Evolutionary conservation across 2,113 vertebrate species (phyloP), one percentile per base, ranked within the genome.

Genomic region (Boleophthalmus pectinirostris): DNA sequence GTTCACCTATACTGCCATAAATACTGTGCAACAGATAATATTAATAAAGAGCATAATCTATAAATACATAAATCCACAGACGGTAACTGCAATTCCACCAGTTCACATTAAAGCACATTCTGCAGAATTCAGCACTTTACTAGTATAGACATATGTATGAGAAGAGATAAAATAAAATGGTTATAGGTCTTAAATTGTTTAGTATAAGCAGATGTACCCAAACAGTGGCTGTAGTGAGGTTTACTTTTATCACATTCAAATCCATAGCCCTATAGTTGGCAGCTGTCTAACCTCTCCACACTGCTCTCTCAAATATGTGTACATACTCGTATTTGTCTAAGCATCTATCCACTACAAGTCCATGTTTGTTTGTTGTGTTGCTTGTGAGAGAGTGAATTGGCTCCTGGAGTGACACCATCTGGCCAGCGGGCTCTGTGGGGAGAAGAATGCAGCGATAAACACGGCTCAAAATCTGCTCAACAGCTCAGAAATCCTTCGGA

Each of bases 361-460:
- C 38, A 60, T 23, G 65, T 29, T 24, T 56, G 29, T 47, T 66
- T 67, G 66, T 66, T 72, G 72, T 74, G 56, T 83, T 80, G 33
- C 35, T 72, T 85, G 78, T 43, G 45, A 49, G 57, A 60, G 72
- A 64, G 77, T 89, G 81, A 86, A 80, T 70, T 47, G 76, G 79
- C 79, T 86, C 81, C 79, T 70, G 75, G 78, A 75, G 77, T 86
- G 85, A 85, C 83, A 87, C 85, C 89, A 91, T 87, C 86, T 91
- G 88, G 86, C 67, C 81, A 72, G 84, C 43, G 68, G 63, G 66
- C 45, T 75, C 80, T 73, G 72, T 57, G 51, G 68, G 79, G 70
- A 81, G 81, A 75, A 51, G 60, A 84, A 79, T 64, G 73, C 66
- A 20, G 75, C 53, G 72, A 87, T 82, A 87, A 89, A 85, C 71